These are phyloP conservation scores for Gymnarchus niloticus DNA, from an alignment of 2,113 vertebrate genomes.

Conservation along the genomic window DNA sequence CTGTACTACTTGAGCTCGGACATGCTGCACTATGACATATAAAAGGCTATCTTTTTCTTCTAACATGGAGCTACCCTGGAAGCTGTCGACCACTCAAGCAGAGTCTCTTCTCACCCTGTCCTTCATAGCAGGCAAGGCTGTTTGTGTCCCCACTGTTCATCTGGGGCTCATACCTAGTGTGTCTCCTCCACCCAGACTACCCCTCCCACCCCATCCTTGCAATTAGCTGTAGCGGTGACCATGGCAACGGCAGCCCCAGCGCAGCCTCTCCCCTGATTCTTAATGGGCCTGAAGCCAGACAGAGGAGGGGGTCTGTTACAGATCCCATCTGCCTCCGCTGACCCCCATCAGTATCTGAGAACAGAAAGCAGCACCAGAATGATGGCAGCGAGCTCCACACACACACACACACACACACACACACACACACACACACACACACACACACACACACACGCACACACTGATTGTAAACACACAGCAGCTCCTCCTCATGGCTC, in stretches of 20 bases:
- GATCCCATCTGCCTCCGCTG: not conserved
- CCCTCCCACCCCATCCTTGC: constrained; percentile 40
- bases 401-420: not conserved
- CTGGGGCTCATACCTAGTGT: not conserved
- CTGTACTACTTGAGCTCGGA: not conserved
- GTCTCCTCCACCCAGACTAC: constrained; percentile 21
- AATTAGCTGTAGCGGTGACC: constrained; percentile 48
- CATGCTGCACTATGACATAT: not conserved
- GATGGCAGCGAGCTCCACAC: not conserved
- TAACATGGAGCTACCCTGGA: not conserved
- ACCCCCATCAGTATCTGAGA: not conserved
- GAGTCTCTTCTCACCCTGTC: too few relatives aligned
- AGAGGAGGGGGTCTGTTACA: not conserved
- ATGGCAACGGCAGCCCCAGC: constrained; percentile 51
- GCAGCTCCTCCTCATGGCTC: not conserved
- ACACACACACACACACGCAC: not conserved
- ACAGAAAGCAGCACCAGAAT: not conserved
- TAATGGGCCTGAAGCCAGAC: not conserved
- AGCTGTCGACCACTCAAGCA: too few relatives aligned
- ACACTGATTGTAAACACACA: not conserved
- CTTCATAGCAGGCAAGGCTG: not conserved
- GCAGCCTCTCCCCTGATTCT: constrained; percentile 32
- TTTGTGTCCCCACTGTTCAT: constrained; percentile 6
- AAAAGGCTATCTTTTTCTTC: not conserved
- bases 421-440: not conserved